A percentile compares a stretch with the other conserved stretches of the same genome.
These are phyloP conservation scores for Melanerpes aurifrons DNA, from an alignment of 2,113 vertebrate species.

Conservation along the genomic window DNA sequence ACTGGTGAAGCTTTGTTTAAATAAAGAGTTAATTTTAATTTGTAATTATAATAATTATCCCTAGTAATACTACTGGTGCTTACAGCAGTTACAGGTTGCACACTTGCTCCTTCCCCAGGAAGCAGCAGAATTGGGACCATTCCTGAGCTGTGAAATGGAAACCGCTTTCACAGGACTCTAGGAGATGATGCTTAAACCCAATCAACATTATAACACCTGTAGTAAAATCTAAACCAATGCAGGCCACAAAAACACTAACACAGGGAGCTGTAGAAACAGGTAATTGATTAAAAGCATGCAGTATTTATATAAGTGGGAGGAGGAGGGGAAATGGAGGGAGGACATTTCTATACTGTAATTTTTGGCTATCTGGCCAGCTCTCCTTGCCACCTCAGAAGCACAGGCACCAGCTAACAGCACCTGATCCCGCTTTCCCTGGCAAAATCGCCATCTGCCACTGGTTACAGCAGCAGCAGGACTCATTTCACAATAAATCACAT, in stretches of 20 bases:
- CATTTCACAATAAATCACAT: not conserved
- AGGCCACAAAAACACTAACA: not conserved
- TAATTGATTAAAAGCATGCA: not conserved
- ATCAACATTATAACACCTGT: not conserved
- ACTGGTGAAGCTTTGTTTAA: not conserved
- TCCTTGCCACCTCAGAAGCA: not conserved
- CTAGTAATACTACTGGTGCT: not conserved
- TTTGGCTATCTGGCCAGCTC: not conserved
- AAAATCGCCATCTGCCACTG: not conserved
- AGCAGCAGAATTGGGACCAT: not conserved
- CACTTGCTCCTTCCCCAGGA: not conserved
- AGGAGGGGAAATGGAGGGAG: fast-evolving
- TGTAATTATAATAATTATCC: not conserved
- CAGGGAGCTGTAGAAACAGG: not conserved
- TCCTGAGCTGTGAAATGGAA: not conserved
- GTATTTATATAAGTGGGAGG: not conserved
- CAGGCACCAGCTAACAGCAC: not conserved
- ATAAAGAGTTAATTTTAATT: not conserved
- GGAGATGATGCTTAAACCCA: not conserved
- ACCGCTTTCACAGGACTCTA: not conserved
- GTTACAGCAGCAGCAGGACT: not conserved
- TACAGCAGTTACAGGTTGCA: not conserved
- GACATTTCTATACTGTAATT: not conserved
- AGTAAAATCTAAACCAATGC: not conserved
- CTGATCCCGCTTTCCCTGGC: not conserved